These are phyloP conservation scores for Centropyge bicolor DNA, from an alignment of 2,797 vertebrate species.

Conservation along the genomic window DNA sequence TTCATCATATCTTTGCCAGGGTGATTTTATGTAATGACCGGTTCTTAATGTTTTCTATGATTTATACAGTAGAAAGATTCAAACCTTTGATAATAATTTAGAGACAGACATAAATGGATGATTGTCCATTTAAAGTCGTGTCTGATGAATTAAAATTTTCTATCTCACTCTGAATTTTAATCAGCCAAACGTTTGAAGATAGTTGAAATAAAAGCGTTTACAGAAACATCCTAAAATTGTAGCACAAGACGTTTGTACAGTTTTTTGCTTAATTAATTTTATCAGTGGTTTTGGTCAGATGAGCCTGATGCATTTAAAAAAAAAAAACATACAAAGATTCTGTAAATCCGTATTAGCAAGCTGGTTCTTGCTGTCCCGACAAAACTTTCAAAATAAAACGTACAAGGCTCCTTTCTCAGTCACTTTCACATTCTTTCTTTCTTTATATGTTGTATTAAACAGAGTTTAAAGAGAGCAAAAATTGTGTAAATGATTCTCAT, in stretches of 20 bases:
- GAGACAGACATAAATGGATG: constrained; percentile 45
- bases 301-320: constrained; percentile 28
- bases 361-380: constrained; percentile 96
- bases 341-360: constrained; percentile 86
- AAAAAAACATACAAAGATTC: constrained; percentile 26
- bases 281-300: constrained; percentile 25
- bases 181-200: constrained; percentile 59
- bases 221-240: constrained; percentile 58
- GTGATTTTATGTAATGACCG: constrained; percentile 42
- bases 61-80: constrained; percentile 45
- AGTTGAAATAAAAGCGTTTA: constrained; percentile 52
- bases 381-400: constrained; percentile 80
- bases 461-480: constrained; percentile 81
- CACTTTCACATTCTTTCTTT: constrained; percentile 84
- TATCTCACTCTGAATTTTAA: constrained; percentile 38
- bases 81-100: constrained; percentile 48
- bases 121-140: constrained; percentile 4
- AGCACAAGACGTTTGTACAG: constrained; percentile 43
- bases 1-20: constrained; percentile 31
- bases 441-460: constrained; percentile 84
- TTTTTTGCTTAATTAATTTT: constrained; percentile 24
- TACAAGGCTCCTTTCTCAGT: constrained; percentile 58
- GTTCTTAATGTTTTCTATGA: constrained; percentile 54
- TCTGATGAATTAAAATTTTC: constrained; percentile 18
- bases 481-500: constrained; percentile 93